Evolutionary conservation across 2,113 vertebrate species (phyloP).

Genomic region (Scopus umbretta): DNA sequence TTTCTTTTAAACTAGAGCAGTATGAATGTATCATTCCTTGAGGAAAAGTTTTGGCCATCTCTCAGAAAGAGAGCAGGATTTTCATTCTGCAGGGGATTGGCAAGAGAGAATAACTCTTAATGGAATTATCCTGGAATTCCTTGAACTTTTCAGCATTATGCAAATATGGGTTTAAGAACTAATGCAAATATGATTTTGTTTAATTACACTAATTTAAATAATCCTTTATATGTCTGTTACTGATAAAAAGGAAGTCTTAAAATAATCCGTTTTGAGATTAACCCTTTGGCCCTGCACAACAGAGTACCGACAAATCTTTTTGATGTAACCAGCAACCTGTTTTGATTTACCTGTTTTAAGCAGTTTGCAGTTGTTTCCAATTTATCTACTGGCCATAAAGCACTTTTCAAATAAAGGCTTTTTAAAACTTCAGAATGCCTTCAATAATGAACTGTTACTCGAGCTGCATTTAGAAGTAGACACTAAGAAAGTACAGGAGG

Average conservation of each 20-base stretch:
- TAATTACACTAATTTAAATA: background rate
- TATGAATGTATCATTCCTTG: background rate
- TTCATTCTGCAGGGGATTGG: background rate
- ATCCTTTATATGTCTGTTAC: background rate
- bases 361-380: background rate
- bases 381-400: background rate
- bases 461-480: background rate
- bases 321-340: background rate
- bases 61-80: background rate
- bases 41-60: background rate
- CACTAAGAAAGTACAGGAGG: background rate
- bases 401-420: background rate
- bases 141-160: background rate
- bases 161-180: background rate
- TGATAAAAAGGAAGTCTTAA: background rate
- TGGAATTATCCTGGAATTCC: background rate
- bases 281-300: background rate
- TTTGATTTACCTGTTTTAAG: background rate
- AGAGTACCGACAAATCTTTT: background rate
- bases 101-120: background rate
- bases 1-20: background rate
- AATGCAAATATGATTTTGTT: background rate
- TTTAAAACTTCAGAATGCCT: background rate
- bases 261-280: background rate
- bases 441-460: background rate